Conservation (phyloP, 1,140 invertebrate genomes). For the Apis cerana region DNA sequence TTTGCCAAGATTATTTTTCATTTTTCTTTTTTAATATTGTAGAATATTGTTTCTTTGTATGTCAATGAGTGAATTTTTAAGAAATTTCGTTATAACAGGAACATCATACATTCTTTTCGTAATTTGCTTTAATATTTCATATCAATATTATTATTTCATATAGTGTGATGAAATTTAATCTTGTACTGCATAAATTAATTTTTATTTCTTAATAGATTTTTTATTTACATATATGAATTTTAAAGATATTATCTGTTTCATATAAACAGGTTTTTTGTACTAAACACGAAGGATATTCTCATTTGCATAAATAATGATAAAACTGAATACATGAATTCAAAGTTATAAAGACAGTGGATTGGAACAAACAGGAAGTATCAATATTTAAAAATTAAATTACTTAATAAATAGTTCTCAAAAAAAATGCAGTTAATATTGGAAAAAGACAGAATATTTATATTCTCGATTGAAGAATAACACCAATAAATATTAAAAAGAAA, state of each 20-base stretch:
- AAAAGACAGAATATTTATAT: too few species aligned
- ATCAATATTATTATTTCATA: neutral
- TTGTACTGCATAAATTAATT: neutral
- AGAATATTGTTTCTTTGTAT: neutral
- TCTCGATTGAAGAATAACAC: too few species aligned
- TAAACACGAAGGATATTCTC: neutral
- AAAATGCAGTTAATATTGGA: too few species aligned
- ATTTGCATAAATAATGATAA: neutral
- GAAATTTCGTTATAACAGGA: slow-evolving; percentile 10
- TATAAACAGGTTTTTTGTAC: too few species aligned
- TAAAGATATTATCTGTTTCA: too few species aligned
- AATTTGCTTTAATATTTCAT: neutral
- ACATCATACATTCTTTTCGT: neutral
- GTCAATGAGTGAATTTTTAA: neutral
- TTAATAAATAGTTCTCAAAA: too few species aligned
- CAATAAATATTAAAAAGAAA: too few species aligned
- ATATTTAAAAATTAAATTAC: neutral
- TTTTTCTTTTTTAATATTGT: neutral
- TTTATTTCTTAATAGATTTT: neutral
- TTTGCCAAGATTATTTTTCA: neutral
- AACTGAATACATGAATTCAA: neutral
- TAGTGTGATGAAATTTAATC: neutral
- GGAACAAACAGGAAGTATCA: neutral
- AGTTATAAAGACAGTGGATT: neutral
- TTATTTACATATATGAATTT: neutral